A percentile compares a stretch with the other conserved stretches of the same genome.
Evolutionary conservation across 2,888 invertebrate species (phyloP).

Genomic region (Trisateles emortualis): DNA sequence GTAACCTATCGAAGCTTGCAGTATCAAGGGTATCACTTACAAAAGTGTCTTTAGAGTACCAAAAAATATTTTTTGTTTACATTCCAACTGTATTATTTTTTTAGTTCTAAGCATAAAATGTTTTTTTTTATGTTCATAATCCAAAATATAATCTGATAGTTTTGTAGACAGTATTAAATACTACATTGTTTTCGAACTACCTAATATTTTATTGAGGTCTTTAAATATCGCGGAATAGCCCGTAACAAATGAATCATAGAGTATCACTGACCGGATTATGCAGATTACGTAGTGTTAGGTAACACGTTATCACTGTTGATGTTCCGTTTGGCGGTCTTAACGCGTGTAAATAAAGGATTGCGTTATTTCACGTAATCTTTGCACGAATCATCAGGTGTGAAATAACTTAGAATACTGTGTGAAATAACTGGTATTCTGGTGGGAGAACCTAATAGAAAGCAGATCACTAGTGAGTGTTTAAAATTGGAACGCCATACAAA

Average conservation of each 20-base stretch:
- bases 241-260: constrained; percentile 39
- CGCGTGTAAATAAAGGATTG: constrained; percentile 43
- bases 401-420: constrained; percentile 21
- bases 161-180: not conserved
- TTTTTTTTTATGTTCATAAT: too few relatives aligned
- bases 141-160: not conserved
- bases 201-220: not conserved
- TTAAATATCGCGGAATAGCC: constrained; percentile 11
- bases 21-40: too few relatives aligned
- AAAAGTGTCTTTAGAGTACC: too few relatives aligned
- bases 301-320: constrained; percentile 41
- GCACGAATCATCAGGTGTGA: constrained; percentile 31
- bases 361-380: constrained; percentile 44
- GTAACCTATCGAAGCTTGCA: too few relatives aligned
- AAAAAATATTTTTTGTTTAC: too few relatives aligned
- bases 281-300: constrained; percentile 49
- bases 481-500: not conserved
- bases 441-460: not conserved
- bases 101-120: too few relatives aligned
- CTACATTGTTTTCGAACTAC: not conserved
- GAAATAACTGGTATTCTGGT: constrained; percentile 12
- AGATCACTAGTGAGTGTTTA: constrained; percentile 3
- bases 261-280: constrained; percentile 54
- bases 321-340: constrained; percentile 36
- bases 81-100: too few relatives aligned